Evolutionary conservation across 2,797 vertebrate species (phyloP).

Genomic region (Takifugu ocellatus): DNA sequence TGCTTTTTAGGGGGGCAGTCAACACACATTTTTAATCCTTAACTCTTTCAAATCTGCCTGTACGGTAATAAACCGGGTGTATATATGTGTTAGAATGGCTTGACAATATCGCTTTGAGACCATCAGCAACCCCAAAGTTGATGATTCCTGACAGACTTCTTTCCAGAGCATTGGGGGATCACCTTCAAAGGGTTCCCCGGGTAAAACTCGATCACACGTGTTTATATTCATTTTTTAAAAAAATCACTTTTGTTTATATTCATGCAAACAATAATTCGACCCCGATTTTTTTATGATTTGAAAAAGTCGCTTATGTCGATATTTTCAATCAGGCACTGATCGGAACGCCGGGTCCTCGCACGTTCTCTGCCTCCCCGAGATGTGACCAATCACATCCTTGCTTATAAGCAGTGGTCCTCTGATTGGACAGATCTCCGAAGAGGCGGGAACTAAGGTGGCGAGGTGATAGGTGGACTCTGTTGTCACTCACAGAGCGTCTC

Average conservation of each 20-base stretch:
- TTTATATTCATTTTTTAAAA: not conserved
- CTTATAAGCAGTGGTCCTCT: rapidly evolving
- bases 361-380: not conserved
- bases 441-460: not conserved
- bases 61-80: no score
- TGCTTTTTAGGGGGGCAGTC: no score
- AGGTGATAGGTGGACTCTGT: not conserved
- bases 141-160: not conserved
- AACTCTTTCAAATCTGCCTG: no score
- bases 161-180: not conserved
- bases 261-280: not conserved
- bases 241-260: no score
- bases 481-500: constrained; percentile 7
- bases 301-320: not conserved
- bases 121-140: not conserved
- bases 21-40: no score
- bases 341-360: constrained; percentile 1
- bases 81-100: no score
- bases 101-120: no score
- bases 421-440: constrained; percentile 8
- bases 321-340: constrained; percentile 42
- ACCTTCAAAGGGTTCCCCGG: not conserved
- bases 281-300: not conserved
- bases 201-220: not conserved
- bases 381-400: constrained; percentile 8